These are phyloP conservation scores for Tyria jacobaeae DNA, from an alignment of 2,888 invertebrate genomes.

Conservation along the genomic window DNA sequence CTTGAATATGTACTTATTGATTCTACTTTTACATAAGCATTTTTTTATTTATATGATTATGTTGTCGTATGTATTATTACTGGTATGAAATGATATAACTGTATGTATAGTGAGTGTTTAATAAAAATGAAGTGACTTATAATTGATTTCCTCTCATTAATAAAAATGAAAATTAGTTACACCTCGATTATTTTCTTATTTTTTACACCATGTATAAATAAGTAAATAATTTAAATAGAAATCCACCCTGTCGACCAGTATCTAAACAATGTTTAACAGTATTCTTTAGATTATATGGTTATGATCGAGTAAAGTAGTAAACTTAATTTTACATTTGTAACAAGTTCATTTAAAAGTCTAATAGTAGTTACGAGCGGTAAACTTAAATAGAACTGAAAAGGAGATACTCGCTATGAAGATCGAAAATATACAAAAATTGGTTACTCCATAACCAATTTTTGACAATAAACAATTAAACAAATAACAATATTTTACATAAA, in stretches of 20 bases:
- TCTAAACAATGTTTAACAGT: neutral
- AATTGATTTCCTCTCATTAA: slow-evolving; percentile 74
- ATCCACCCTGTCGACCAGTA: neutral
- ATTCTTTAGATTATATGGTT: neutral
- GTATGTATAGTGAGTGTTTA: slow-evolving; percentile 52
- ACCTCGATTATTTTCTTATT: slow-evolving; percentile 40
- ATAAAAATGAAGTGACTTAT: slow-evolving; percentile 83
- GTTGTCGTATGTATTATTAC: slow-evolving; percentile 23
- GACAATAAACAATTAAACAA: too few species aligned
- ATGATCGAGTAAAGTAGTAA: neutral
- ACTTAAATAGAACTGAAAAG: too few species aligned
- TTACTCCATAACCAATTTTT: too few species aligned
- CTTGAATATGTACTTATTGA: slow-evolving; percentile 29
- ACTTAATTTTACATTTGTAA: too few species aligned
- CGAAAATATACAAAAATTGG: too few species aligned
- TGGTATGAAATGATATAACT: slow-evolving; percentile 20
- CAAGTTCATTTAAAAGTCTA: too few species aligned
- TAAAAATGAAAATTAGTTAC: slow-evolving; percentile 50
- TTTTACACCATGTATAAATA: slow-evolving; percentile 36
- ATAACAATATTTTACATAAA: too few species aligned
- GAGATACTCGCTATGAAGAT: too few species aligned
- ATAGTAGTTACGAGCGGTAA: too few species aligned
- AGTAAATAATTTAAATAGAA: slow-evolving; percentile 33
- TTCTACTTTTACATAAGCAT: slow-evolving; percentile 17
- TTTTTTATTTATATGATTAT: slow-evolving; percentile 25